These are phyloP conservation scores for Sitta europaea DNA, from an alignment of 2,113 vertebrate species.

Conservation along the genomic window DNA sequence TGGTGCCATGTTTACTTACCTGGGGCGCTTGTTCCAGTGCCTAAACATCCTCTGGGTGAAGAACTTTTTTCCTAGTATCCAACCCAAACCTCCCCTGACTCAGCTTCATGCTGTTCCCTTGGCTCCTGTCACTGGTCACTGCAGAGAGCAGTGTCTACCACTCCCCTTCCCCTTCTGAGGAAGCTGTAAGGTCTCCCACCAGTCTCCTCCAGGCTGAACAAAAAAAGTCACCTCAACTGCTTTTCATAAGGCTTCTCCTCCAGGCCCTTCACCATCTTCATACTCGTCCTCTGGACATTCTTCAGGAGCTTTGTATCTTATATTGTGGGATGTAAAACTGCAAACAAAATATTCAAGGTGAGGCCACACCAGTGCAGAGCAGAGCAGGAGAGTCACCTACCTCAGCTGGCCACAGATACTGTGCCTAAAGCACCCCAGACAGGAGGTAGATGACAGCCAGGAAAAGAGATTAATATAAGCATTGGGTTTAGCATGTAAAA, in stretches of 20 bases:
- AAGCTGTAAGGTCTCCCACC: neutral
- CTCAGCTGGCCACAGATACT: neutral
- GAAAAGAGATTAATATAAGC: neutral
- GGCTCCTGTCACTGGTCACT: neutral
- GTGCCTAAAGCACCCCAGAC: neutral
- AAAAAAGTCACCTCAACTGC: neutral
- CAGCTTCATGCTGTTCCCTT: neutral
- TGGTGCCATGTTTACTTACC: neutral
- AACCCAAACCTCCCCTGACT: neutral
- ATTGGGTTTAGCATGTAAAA: neutral
- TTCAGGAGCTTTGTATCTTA: neutral
- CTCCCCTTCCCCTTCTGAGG: neutral
- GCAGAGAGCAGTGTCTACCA: neutral
- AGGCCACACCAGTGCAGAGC: neutral
- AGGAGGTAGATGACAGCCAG: neutral
- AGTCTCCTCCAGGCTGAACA: neutral
- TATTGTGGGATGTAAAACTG: neutral
- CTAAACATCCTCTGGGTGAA: neutral
- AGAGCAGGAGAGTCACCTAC: neutral
- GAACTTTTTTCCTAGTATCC: neutral
- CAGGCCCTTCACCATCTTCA: neutral
- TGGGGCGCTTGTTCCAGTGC: neutral
- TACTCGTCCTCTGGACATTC: fast-evolving
- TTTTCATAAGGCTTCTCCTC: neutral
- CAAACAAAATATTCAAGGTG: neutral